These are phyloP conservation scores for Myopa testacea DNA, from an alignment of 2,888 invertebrate species.

Conservation along the genomic window DNA sequence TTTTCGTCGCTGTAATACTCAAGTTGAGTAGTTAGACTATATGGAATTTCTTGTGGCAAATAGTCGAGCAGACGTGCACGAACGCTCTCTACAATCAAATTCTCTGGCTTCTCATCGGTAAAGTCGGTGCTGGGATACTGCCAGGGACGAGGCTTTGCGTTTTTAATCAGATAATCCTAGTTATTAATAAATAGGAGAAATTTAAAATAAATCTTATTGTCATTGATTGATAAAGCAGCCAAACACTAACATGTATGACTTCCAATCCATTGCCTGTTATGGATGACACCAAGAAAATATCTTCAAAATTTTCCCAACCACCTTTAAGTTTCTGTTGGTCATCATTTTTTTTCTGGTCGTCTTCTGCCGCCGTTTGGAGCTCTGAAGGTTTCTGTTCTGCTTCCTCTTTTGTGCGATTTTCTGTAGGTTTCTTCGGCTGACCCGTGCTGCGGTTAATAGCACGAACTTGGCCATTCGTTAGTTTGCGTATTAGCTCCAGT, in stretches of 20 bases:
- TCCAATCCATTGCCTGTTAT: slow-evolving; percentile 80
- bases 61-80: slow-evolving; percentile 86
- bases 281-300: slow-evolving; percentile 94
- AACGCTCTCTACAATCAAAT: slow-evolving; percentile 79
- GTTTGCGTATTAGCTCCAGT: slow-evolving; percentile 76
- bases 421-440: neutral
- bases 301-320: slow-evolving; percentile 83
- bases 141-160: slow-evolving; percentile 77
- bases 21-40: slow-evolving; percentile 75
- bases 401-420: neutral
- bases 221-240: neutral
- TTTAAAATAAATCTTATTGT: neutral
- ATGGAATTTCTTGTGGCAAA: slow-evolving; percentile 89
- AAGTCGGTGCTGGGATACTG: slow-evolving; percentile 75
- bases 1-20: slow-evolving; percentile 77
- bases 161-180: slow-evolving; percentile 54
- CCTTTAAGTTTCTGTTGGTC: slow-evolving; percentile 33
- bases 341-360: slow-evolving; percentile 47
- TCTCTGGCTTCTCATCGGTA: slow-evolving; percentile 80
- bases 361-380: neutral
- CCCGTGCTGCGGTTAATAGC: slow-evolving; percentile 43
- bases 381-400: neutral
- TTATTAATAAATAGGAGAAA: slow-evolving; percentile 17
- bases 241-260: slow-evolving; percentile 74
- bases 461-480: slow-evolving; percentile 75